Evolutionary conservation across 2,797 vertebrate species (phyloP), one percentile per base, ranked within the genome.

Genomic region (Platyrinchus mystaceus): DNA sequence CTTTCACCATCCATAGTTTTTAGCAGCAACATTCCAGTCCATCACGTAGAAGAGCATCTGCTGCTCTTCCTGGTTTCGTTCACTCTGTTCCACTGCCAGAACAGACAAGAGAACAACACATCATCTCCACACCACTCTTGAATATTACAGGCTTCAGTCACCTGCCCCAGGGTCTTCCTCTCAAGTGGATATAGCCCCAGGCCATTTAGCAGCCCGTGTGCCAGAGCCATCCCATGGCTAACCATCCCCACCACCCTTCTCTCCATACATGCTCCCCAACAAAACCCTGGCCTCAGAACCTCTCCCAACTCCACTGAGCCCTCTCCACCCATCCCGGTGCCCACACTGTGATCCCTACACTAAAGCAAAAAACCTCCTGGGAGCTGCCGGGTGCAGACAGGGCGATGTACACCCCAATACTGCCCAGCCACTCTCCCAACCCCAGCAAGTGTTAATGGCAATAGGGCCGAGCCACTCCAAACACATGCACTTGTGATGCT

Each of bases 361-460:
- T 28, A 55, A 59, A 55, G 58, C 26, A 67, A 32, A 86, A 70
- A 66, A 28, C 23, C 19, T 76, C 26, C 49, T 1, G 1, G 27
- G 47, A 69, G 34, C 23, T 1, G 1, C 7, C 1, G 1, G 27
- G 63, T 49, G 21, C 53, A 36, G 34, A 46, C 59, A 44, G 0
- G 1, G 20, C 7, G 1, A 36, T 0, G 0, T 9, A 18, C 14
- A 28, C 17, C 59, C 46, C 10, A 0, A 28, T 1, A 30, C 1
- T 15, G 10, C 6, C 28, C 36, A 59, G 34, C 9, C 22, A 1
- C 37, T 44, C 64, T 41, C 64, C 34, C 3, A 1, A 64, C 11
- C 6, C 32, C 7, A 23, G 28, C 14, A 10, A 5, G 0, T 0
- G 6, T 1, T 46, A 55, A 56, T 2, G 2, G 41, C 41, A 46